These are phyloP conservation scores for Phymastichus coffea DNA, from an alignment of 1,140 invertebrate genomes.

Conservation along the genomic window DNA sequence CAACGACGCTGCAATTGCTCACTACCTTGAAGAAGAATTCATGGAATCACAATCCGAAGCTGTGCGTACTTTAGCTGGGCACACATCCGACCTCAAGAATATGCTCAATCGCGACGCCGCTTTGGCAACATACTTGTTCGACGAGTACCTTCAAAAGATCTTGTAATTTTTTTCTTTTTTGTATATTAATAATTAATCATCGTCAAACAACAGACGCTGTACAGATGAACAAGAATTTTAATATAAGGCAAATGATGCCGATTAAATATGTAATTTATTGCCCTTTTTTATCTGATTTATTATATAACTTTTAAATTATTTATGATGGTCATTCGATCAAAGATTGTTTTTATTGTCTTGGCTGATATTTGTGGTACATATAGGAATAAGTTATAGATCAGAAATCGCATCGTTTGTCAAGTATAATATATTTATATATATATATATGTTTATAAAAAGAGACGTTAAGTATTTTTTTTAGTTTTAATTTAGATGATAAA, in stretches of 20 bases:
- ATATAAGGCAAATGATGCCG: not conserved
- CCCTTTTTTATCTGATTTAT: not conserved
- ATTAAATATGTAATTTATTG: conserved; percentile 4
- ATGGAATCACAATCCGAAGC: conserved; percentile 66
- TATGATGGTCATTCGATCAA: too few relatives aligned
- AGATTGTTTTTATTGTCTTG: too few relatives aligned
- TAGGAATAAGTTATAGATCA: too few relatives aligned
- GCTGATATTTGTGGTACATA: too few relatives aligned
- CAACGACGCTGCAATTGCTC: conserved; percentile 57
- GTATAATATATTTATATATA: too few relatives aligned
- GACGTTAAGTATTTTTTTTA: too few relatives aligned
- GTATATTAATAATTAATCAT: too few relatives aligned
- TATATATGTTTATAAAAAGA: too few relatives aligned
- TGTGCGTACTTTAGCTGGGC: conserved; percentile 69
- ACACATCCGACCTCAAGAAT: conserved; percentile 69
- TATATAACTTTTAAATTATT: too few relatives aligned
- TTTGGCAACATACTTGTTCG: conserved; percentile 71
- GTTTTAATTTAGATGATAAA: too few relatives aligned
- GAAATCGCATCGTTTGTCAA: too few relatives aligned
- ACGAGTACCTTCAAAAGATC: conserved; percentile 72
- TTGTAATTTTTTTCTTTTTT: conserved; percentile 40
- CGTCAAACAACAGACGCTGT: not conserved
- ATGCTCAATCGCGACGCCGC: conserved; percentile 65
- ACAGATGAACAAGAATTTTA: not conserved
- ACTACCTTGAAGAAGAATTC: conserved; percentile 75